Percentiles rank a stretch among this genome's conserved stretches.
These are phyloP conservation scores for Lucilia cuprina DNA, from an alignment of 1,140 invertebrate species.

Conservation along the genomic window DNA sequence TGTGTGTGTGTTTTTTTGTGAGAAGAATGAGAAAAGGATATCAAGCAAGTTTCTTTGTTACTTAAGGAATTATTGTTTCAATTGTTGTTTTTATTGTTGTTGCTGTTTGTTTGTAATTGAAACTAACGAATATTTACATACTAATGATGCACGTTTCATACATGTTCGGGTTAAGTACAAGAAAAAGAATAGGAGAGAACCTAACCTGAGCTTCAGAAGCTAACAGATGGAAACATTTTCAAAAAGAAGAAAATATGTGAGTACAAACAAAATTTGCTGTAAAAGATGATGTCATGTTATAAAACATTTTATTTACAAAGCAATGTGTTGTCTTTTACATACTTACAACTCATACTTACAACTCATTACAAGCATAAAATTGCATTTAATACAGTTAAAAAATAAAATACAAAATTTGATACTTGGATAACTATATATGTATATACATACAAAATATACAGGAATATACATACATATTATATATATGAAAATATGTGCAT, in stretches of 20 bases:
- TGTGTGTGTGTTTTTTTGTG: neutral
- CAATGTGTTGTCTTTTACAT: neutral
- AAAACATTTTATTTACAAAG: slow-evolving; percentile 15
- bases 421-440: neutral
- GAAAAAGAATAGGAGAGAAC: neutral
- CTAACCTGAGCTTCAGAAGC: too few species aligned
- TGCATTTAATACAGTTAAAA: neutral
- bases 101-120: slow-evolving; percentile 1
- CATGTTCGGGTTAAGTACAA: neutral
- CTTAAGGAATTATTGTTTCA: neutral
- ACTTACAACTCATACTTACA: neutral
- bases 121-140: slow-evolving; percentile 15
- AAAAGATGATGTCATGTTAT: slow-evolving; percentile 15
- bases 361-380: neutral
- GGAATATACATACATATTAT: too few species aligned
- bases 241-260: neutral
- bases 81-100: neutral
- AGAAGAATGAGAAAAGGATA: neutral
- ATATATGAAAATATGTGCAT: too few species aligned
- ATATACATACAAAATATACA: too few species aligned
- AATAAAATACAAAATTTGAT: neutral
- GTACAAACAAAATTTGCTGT: neutral
- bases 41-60: neutral
- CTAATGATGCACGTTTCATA: slow-evolving; percentile 14
- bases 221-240: neutral